Base-by-base conservation (phyloP, 2,797 vertebrate genomes). In the Acipenser oxyrinchus region DNA sequence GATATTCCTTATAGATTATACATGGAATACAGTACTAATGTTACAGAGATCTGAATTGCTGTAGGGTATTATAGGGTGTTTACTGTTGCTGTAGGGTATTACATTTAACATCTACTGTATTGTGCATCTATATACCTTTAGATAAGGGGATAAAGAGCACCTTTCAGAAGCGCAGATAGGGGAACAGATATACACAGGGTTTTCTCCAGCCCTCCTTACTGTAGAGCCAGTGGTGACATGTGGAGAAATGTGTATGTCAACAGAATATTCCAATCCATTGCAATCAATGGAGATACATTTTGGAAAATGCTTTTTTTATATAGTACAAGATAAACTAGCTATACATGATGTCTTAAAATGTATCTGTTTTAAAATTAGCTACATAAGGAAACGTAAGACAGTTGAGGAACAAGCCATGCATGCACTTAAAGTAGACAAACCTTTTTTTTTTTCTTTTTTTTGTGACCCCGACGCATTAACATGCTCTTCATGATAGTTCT, bases 231-330 rank as follows among this genome's bases (percentile, higher is more conserved):
- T 18, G 81, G 76, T 78, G 75, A 79, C 71, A 83, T 79, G 76
- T 79, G 78, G 84, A 57, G 81, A 69, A 76, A 74, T 78, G 77
- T 78, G 75, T 69, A 72, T 69, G 12, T n/a, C 12, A 58, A 37
- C 48, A 68, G 76, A 69, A 70, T 70, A 71, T 53, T 81, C 80
- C 75, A 76, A 87, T 85, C 84, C 84, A 87, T 88, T 90, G 89
- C 68, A 86, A 88, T 89, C 84, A 90, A 89, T 88, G 87, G 84
- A 87, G 82, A 88, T 88, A 70, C 72, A 79, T 83, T 91, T 89
- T 87, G 87, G 87, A 83, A 82, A 87, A 80, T 84, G 88, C 86
- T 89, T 37, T 5, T 37, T 75, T 81, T 77, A 71, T 75, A 73
- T 74, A 72, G 65, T 79, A 84, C 73, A 72, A 70, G 81, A 78